Percentiles rank a stretch among this genome's conserved stretches.
phyloP scores from a whole-genome alignment of 2,113 vertebrate species.

The Scomber scombrus region DNA sequence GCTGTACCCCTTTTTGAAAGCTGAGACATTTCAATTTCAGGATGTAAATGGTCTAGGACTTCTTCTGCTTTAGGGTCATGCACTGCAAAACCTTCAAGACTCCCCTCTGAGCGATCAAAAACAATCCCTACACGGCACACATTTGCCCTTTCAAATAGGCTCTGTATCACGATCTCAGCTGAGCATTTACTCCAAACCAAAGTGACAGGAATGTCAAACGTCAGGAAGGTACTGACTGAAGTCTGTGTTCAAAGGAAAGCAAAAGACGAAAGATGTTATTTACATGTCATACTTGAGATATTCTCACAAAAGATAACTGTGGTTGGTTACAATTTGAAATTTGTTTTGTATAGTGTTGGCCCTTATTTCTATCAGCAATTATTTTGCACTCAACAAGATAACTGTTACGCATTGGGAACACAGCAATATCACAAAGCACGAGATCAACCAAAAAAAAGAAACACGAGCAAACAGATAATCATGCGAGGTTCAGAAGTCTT shows the following conservation, averaged over 20 bases:
- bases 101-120: constrained; percentile 14
- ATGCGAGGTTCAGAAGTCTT: no score
- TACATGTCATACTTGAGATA: background rate
- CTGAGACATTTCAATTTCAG: constrained; percentile 63
- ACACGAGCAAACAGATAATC: no score
- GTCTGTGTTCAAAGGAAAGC: background rate
- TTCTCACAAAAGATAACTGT: background rate
- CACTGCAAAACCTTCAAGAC: constrained; percentile 27
- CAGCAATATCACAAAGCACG: no score
- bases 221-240: background rate
- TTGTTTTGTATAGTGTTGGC: no score
- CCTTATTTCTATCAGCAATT: no score
- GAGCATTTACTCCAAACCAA: background rate
- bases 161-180: constrained; percentile 6
- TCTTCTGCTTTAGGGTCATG: constrained; percentile 39
- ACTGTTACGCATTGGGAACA: no score
- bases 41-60: constrained; percentile 42
- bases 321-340: no score
- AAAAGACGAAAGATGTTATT: background rate
- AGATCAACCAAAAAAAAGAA: no score
- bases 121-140: constrained; percentile 26
- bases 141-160: constrained; percentile 7
- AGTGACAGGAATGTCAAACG: background rate
- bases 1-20: constrained; percentile 41
- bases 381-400: no score